A percentile compares a stretch with the other conserved stretches of the same genome.
phyloP scores from a whole-genome alignment of 2,797 vertebrate species.

The Danio tinwini region DNA sequence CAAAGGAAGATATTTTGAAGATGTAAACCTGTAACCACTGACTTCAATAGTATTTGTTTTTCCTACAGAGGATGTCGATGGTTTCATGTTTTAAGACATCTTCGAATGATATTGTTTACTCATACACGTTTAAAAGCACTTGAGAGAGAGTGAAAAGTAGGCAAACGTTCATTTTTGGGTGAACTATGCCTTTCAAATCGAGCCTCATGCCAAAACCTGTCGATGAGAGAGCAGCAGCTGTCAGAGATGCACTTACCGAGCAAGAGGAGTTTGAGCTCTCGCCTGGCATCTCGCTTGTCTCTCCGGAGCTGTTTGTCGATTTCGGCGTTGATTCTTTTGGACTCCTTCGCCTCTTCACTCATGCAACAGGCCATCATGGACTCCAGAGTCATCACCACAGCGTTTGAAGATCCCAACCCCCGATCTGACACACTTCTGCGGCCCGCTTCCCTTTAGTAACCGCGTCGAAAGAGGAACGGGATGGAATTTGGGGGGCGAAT shows the following conservation, averaged over 20 bases:
- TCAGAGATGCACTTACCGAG: slow-evolving; percentile 81
- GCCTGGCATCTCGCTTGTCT: slow-evolving; percentile 93
- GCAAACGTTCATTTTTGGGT: no score
- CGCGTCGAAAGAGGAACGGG: slow-evolving; percentile 10
- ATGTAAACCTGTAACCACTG: no score
- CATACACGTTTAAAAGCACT: no score
- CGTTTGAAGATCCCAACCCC: slow-evolving; percentile 36
- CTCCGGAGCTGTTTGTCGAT: slow-evolving; percentile 97
- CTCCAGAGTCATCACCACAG: slow-evolving; percentile 95
- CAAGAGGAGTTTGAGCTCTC: slow-evolving; percentile 95
- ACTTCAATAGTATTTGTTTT: no score
- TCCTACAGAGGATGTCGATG: no score
- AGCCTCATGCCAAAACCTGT: not conserved
- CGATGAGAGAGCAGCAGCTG: slow-evolving; percentile 1
- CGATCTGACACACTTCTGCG: slow-evolving; percentile 17
- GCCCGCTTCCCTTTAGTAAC: slow-evolving; percentile 12
- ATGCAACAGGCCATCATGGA: slow-evolving; percentile 99
- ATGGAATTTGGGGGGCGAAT: not conserved
- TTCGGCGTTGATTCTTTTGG: slow-evolving; percentile 97
- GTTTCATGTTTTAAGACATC: no score
- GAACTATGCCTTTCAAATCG: not conserved
- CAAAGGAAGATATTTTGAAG: no score
- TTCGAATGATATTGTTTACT: no score
- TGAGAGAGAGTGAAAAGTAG: no score
- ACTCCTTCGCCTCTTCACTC: slow-evolving; percentile 99